A percentile compares a stretch with the other conserved stretches of the same genome.
These are phyloP conservation scores for Eidolon helvum DNA, from an alignment of 2,113 vertebrate species.

Conservation along the genomic window DNA sequence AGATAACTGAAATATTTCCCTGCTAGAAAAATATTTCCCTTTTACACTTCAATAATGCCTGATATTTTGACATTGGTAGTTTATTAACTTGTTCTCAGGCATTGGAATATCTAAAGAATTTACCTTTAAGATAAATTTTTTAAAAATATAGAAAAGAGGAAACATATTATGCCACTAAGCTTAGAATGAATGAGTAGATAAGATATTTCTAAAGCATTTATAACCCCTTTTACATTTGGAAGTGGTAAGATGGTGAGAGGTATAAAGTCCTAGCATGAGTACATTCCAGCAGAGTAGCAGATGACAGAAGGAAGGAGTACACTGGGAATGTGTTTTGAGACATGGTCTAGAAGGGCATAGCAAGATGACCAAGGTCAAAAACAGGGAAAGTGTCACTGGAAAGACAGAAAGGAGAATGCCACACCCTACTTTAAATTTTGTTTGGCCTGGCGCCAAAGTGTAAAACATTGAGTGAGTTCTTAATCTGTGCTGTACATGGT, in stretches of 20 bases:
- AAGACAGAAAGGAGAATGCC: neutral
- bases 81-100: neutral
- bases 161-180: neutral
- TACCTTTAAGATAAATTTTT: neutral
- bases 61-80: neutral
- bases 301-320: neutral
- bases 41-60: neutral
- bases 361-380: neutral
- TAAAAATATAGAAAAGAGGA: neutral
- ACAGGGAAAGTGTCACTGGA: neutral
- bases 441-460: no score
- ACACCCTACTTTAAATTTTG: neutral
- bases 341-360: neutral
- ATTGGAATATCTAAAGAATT: neutral
- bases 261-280: no score
- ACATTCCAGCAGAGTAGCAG: neutral
- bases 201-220: neutral
- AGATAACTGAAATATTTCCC: neutral
- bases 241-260: neutral
- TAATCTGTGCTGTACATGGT: neutral
- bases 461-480: neutral
- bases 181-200: neutral
- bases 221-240: neutral
- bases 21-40: neutral
- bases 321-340: rapidly evolving